phyloP scores from a whole-genome alignment of 2,797 vertebrate species.

The Nannoperca obscura region DNA sequence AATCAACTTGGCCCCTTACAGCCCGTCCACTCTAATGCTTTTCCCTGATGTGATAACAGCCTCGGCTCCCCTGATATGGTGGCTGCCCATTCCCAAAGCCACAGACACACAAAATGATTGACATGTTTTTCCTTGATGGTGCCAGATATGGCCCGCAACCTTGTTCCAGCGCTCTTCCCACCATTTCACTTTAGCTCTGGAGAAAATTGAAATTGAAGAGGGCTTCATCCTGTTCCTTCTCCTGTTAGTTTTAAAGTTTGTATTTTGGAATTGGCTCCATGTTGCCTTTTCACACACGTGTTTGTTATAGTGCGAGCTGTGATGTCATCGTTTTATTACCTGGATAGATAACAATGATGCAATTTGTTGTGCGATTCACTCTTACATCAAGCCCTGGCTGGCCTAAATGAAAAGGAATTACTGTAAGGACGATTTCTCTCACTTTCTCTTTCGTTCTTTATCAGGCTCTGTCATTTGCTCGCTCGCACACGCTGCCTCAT shows the following conservation, averaged over 20 bases:
- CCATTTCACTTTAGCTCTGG: conserved; percentile 57
- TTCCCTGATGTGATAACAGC: conserved; percentile 69
- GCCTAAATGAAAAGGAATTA: conserved; percentile 78
- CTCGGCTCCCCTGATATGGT: conserved; percentile 40
- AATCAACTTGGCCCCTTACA: conserved; percentile 69
- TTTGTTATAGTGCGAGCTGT: conserved; percentile 28
- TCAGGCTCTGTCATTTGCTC: conserved; percentile 47
- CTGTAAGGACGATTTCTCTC: conserved; percentile 42
- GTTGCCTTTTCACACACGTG: conserved; percentile 1
- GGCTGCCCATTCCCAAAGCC: conserved; percentile 61
- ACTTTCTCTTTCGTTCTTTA: conserved; percentile 36
- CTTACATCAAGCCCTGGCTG: conserved; percentile 55
- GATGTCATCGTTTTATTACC: conserved; percentile 61
- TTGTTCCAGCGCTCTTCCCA: conserved; percentile 53
- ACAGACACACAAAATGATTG: conserved; percentile 73
- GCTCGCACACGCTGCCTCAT: conserved; percentile 39
- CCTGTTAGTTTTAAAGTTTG: conserved; percentile 2
- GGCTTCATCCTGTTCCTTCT: conserved; percentile 11
- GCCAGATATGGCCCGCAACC: conserved; percentile 66
- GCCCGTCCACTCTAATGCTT: conserved; percentile 64
- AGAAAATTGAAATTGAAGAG: conserved; percentile 75
- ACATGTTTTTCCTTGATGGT: conserved; percentile 78
- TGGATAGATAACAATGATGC: conserved; percentile 67
- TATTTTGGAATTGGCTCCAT: neutral
- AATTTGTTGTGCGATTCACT: conserved; percentile 71